phyloP scores from a whole-genome alignment of 2,113 vertebrate species.

The Oenanthe oenanthe region DNA sequence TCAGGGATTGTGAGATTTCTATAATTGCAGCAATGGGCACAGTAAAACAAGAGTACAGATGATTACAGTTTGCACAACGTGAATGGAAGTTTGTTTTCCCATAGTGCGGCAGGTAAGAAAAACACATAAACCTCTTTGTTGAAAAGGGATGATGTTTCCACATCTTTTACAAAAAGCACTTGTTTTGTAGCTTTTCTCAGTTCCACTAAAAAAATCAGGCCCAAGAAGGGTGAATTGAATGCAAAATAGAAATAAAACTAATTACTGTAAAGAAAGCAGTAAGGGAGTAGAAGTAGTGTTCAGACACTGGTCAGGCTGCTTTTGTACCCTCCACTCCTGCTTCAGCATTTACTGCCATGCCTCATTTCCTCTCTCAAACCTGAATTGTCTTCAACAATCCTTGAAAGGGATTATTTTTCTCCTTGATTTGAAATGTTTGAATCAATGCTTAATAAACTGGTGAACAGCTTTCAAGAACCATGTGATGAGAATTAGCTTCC shows the following conservation, averaged over 20 bases:
- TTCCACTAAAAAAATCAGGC: not conserved
- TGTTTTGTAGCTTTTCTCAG: not conserved
- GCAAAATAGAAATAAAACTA: not conserved
- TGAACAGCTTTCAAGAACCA: not conserved
- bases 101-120: not conserved
- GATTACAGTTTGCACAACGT: not conserved
- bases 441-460: not conserved
- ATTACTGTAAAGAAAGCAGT: not conserved
- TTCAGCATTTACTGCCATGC: not conserved
- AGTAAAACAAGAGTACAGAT: not conserved
- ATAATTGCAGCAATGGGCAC: not conserved
- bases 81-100: conserved; percentile 15
- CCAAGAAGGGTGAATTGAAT: not conserved
- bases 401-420: not conserved
- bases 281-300: not conserved
- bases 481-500: not conserved
- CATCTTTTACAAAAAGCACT: not conserved
- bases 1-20: not conserved
- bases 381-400: not conserved
- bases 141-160: not conserved
- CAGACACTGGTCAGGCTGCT: not conserved
- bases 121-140: not conserved
- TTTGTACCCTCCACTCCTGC: not conserved
- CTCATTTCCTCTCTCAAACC: not conserved
- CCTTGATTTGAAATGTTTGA: not conserved